Evolutionary conservation across 2,797 vertebrate genomes (phyloP), one percentile per base, ranked within the genome.

Genomic region (Scomberomorus guttatus): DNA sequence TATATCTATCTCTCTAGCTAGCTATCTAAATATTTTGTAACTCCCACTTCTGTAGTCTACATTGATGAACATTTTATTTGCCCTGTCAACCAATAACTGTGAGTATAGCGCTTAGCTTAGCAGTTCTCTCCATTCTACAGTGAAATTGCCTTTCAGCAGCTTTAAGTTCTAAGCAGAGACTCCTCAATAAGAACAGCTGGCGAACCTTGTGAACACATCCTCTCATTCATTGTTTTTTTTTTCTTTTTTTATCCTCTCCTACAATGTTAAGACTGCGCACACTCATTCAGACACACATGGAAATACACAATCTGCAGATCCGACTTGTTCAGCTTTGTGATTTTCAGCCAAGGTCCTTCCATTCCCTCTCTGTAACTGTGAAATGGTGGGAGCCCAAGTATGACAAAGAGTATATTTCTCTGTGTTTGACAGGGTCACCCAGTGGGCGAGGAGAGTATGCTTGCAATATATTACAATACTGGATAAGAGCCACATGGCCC

Each of bases 361-460:
- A 59, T 57, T 52, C 64, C 37, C 62, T 68, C 75, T 52, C 73
- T 74, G 81, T 88, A 81, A 50, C 89, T 81, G 73, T 71, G 72
- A 83, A 72, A 83, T 42, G 86, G 77, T 78, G 70, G 61, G 73
- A 85, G 74, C 78, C 62, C 72, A 54, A 87, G 78, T 80, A 84
- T 92, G 90, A 93, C 90, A 84, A 77, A 94, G 81, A 75, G 83
- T 71, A 63, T 72, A 64, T 85, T 87, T 91, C 90, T 93, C 90
- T 70, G 74, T 89, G 91, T 94, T 89, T 94, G 92, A 94, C 93
- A 92, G 90, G 84, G 85, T 87, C 93, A 92, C 91, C 90, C 92
- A 89, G 86, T 89, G 90, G 90, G 90, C 86, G 76, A 87, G 87
- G 81, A 91, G 90, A 93, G 82, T 80, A 71, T 61, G 89, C 93